Base-by-base conservation (phyloP, 2,797 vertebrate species). In the Mus spretus region DNA sequence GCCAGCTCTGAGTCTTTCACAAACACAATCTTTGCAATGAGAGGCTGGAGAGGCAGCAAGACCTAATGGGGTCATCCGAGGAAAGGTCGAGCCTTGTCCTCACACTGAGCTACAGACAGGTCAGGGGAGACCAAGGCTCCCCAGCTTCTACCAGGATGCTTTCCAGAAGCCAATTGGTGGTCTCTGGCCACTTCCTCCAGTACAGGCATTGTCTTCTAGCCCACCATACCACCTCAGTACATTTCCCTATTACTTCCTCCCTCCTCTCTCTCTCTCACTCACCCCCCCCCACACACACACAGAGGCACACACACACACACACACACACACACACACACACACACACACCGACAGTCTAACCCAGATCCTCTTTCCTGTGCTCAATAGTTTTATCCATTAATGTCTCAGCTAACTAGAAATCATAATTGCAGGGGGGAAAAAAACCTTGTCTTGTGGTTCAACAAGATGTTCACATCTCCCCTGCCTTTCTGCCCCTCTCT, bases 361-460 rank as follows among this genome's bases (percentile, higher is more conserved):
- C 44, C n/a, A 57, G 81, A 92, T 24, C 4, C 44, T 78, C 0
- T 1, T 61, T 65, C 28, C 44, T 61, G 3, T 17, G 53, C 63
- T 50, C 24, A 84, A 53, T 24, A 59, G 50, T 53, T 86, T 34
- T 31, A 34, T 61, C 79, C 40, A 1, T 59, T 40, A 53, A 44
- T 83, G 37, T 91, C 85, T 93, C 80, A 63, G 75, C 20, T 77
- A 44, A 55, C 40, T 59, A 90, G 74, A 91, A 96, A 75, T 53
- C 13, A 61, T 80, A 50, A 65, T 28, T 47, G 17, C 70, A 90
- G 67, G 13, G 19, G 10, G 1, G 13, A 50, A 50, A 47, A n/a
- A 55, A 53, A 84, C 50, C 13, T 78, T 65, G 53, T 61, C 85
- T 96, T 95, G 83, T 63, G 55, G 19, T 22, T 78, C 80, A 93